Conservation (phyloP, 2,113 vertebrate genomes). For the Panthera tigris region DNA sequence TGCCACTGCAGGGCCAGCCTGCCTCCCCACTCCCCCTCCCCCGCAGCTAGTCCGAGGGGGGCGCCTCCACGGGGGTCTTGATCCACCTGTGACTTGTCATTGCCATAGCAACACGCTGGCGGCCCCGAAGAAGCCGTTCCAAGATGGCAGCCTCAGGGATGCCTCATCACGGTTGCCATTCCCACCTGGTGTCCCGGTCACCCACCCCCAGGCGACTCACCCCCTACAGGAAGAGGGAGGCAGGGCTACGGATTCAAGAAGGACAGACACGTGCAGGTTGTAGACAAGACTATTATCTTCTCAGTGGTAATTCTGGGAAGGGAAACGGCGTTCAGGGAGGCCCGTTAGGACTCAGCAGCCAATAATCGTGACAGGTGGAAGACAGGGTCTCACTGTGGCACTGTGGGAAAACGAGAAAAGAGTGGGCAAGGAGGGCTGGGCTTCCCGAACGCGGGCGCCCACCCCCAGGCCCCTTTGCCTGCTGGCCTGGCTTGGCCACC, state of each 20-base stretch:
- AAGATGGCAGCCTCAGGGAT: background rate
- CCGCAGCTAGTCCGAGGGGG: background rate
- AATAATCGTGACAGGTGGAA: background rate
- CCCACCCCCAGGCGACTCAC: background rate
- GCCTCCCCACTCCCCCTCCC: no score
- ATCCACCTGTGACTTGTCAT: background rate
- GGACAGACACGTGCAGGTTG: background rate
- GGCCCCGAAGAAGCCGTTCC: background rate
- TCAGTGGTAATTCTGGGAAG: background rate
- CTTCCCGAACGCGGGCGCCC: background rate
- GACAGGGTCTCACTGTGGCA: constrained; percentile 35
- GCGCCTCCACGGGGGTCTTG: background rate
- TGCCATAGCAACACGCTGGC: background rate
- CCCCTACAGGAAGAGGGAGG: background rate
- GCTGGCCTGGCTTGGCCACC: background rate
- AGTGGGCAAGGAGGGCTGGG: background rate
- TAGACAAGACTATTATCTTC: background rate
- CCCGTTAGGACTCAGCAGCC: background rate
- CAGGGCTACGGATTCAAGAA: background rate
- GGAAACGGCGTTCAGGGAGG: background rate
- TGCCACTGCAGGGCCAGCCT: background rate
- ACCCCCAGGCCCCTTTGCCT: background rate
- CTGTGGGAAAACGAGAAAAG: background rate
- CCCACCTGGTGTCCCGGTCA: background rate
- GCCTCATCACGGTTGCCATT: background rate